A percentile compares a stretch with the other conserved stretches of the same genome.
phyloP scores from a whole-genome alignment of 2,888 invertebrate genomes.

The Gryllus longicercus region DNA sequence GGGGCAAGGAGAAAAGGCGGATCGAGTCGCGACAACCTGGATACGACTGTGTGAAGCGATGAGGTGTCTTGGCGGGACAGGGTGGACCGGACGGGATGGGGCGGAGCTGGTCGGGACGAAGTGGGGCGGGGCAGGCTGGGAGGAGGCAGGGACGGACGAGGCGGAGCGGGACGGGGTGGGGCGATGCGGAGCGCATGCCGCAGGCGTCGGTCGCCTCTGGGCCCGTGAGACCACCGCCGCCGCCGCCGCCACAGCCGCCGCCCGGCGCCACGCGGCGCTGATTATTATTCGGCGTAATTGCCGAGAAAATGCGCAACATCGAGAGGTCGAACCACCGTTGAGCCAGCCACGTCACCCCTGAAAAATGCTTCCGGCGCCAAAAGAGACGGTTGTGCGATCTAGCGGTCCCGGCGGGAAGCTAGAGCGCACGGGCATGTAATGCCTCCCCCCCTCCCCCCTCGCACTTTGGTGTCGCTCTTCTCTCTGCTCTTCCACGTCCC shows the following conservation, averaged over 20 bases:
- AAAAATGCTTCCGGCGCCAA: background rate
- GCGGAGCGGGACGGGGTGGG: too few relatives aligned
- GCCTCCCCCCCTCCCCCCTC: background rate
- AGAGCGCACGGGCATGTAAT: background rate
- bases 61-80: too few relatives aligned
- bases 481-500: background rate
- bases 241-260: background rate
- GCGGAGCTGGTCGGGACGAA: too few relatives aligned
- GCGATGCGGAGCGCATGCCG: too few relatives aligned
- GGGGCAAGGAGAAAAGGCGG: too few relatives aligned
- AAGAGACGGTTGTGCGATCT: background rate
- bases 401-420: background rate
- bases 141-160: too few relatives aligned
- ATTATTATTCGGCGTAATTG: background rate
- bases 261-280: background rate
- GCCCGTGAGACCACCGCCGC: background rate
- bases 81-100: too few relatives aligned
- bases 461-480: background rate
- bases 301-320: conserved; percentile 4
- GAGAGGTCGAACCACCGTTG: background rate
- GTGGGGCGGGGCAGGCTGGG: too few relatives aligned
- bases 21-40: too few relatives aligned
- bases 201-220: too few relatives aligned
- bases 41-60: too few relatives aligned
- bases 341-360: background rate